Percentiles rank a stretch among this genome's conserved stretches.
phyloP scores from a whole-genome alignment of 2,797 vertebrate genomes.

The Manis crassicaudata region DNA sequence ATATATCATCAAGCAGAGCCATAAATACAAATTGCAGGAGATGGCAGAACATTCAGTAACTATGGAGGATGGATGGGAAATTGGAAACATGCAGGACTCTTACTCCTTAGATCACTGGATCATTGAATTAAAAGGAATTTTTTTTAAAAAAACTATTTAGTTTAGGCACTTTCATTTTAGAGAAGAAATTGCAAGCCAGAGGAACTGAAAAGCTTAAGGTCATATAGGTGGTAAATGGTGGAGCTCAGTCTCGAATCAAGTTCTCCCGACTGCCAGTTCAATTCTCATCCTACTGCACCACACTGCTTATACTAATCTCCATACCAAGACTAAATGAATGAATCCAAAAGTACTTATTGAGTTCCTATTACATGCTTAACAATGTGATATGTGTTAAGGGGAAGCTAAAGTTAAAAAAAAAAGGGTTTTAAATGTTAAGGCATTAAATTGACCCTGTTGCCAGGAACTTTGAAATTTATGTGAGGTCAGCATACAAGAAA shows the following conservation, averaged over 20 bases:
- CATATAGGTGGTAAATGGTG: not conserved
- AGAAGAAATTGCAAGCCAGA: not conserved
- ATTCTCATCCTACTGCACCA: not conserved
- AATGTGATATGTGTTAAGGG: not conserved
- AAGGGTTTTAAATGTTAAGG: not conserved
- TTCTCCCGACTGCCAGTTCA: not conserved
- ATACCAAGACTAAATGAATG: not conserved
- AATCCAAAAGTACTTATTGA: not conserved
- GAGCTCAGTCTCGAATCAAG: not conserved
- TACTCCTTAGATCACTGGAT: slow-evolving; percentile 15
- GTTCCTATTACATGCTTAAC: not conserved
- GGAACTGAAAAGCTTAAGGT: not conserved
- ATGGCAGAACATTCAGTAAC: not conserved
- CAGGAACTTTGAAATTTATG: not conserved
- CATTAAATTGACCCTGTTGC: not conserved
- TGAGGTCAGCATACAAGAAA: not conserved
- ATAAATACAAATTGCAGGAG: not conserved
- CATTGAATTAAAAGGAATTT: slow-evolving; percentile 26
- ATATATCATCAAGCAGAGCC: not conserved
- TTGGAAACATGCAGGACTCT: not conserved
- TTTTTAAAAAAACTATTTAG: not conserved
- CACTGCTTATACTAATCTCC: not conserved
- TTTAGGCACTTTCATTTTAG: slow-evolving; percentile 24
- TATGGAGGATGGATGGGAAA: not conserved
- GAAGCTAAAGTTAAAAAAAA: not conserved